Conservation (phyloP, 1,140 invertebrate genomes). For the Sycobia sp. region DNA sequence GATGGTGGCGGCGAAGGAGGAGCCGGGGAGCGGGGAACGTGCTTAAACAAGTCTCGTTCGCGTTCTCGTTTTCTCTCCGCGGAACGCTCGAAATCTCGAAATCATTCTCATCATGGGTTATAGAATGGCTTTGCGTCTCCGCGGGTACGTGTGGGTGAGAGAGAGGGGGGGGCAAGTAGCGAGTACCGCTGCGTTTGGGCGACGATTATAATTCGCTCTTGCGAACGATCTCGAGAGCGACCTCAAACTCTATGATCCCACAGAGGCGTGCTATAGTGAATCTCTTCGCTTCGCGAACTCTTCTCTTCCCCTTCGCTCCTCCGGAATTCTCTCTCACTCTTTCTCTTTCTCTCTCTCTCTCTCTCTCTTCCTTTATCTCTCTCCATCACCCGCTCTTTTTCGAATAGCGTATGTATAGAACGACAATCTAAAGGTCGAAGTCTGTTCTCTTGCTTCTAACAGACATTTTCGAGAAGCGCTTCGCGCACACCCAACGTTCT, state of each 20-base stretch:
- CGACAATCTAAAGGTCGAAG: no score
- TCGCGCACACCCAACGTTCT: no score
- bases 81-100: conserved; percentile 44
- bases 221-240: neutral
- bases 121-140: neutral
- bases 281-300: neutral
- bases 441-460: no score
- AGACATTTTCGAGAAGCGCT: no score
- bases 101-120: conserved; percentile 27
- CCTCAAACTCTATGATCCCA: conserved; percentile 1
- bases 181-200: conserved; percentile 16
- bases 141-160: neutral
- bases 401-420: no score
- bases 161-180: no score
- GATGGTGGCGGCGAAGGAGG: no score
- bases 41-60: conserved; percentile 20
- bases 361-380: no score
- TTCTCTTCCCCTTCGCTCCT: neutral
- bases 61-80: conserved; percentile 32
- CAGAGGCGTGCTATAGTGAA: neutral
- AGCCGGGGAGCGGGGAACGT: no score
- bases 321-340: neutral
- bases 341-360: neutral
- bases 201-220: conserved; percentile 16
- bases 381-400: no score